Evolutionary conservation across 2,888 invertebrate species (phyloP).

Genomic region (Sarcophaga caerulescens): DNA sequence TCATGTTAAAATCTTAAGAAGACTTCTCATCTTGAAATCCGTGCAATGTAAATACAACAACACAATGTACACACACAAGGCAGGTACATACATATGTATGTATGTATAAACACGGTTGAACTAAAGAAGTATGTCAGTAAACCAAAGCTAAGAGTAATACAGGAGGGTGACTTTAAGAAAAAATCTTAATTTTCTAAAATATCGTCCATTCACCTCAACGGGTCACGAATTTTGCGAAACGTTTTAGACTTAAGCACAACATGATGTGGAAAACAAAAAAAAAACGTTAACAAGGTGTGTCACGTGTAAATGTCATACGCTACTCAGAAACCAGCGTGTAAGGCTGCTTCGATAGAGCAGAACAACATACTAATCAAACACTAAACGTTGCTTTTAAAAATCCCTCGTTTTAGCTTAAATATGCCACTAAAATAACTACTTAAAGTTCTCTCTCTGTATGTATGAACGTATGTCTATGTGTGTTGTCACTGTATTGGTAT

Average conservation of each 20-base stretch:
- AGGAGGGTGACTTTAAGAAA: not conserved
- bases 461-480: not conserved
- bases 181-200: conserved; percentile 32
- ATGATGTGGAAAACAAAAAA: not conserved
- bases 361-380: conserved; percentile 37
- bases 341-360: not conserved
- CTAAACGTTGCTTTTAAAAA: conserved; percentile 25
- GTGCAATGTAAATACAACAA: conserved; percentile 2
- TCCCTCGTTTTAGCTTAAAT: conserved; percentile 45
- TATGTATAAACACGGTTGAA: not conserved
- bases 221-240: conserved; percentile 50
- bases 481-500: not conserved
- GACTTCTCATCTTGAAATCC: conserved; percentile 23
- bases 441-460: conserved; percentile 7
- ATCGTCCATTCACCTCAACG: conserved; percentile 50
- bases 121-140: conserved; percentile 23
- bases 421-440: conserved; percentile 47
- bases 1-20: conserved; percentile 56
- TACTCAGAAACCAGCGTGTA: conserved; percentile 12
- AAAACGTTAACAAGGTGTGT: conserved; percentile 35
- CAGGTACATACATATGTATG: conserved; percentile 1
- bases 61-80: conserved; percentile 17
- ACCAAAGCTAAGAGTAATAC: not conserved
- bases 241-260: not conserved
- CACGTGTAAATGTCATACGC: conserved; percentile 53